These are phyloP conservation scores for Gonocerus acuteangulatus DNA, from an alignment of 2,888 invertebrate species.

Conservation along the genomic window DNA sequence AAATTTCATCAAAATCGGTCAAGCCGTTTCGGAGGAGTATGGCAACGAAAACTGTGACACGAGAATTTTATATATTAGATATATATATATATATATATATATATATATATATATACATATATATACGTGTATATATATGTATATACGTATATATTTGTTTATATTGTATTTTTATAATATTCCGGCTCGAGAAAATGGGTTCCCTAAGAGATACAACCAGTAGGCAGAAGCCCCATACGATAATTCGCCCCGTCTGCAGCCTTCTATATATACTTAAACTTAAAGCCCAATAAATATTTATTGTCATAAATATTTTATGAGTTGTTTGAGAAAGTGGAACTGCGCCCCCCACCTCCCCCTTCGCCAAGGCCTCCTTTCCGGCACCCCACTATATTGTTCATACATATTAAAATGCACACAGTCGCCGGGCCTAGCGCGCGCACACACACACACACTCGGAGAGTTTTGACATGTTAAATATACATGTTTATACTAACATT, in stretches of 20 bases:
- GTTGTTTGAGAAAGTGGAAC: constrained; percentile 26
- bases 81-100: too few relatives aligned
- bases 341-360: background rate
- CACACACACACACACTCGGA: constrained; percentile 6
- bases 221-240: background rate
- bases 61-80: too few relatives aligned
- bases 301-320: constrained; percentile 27
- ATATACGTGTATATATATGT: too few relatives aligned
- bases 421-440: background rate
- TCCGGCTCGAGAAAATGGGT: too few relatives aligned
- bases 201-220: too few relatives aligned
- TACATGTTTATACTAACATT: constrained; percentile 32
- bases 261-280: constrained; percentile 27
- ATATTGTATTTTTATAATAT: too few relatives aligned
- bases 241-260: constrained; percentile 1
- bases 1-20: too few relatives aligned
- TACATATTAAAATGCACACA: constrained; percentile 33
- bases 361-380: background rate
- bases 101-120: too few relatives aligned
- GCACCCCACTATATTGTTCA: constrained; percentile 25
- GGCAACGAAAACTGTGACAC: too few relatives aligned
- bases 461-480: constrained; percentile 34
- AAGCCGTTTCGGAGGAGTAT: too few relatives aligned
- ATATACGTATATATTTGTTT: too few relatives aligned
- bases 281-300: constrained; percentile 27